Conservation (phyloP, 2,113 vertebrate species). For the Ictidomys tridecemlineatus region DNA sequence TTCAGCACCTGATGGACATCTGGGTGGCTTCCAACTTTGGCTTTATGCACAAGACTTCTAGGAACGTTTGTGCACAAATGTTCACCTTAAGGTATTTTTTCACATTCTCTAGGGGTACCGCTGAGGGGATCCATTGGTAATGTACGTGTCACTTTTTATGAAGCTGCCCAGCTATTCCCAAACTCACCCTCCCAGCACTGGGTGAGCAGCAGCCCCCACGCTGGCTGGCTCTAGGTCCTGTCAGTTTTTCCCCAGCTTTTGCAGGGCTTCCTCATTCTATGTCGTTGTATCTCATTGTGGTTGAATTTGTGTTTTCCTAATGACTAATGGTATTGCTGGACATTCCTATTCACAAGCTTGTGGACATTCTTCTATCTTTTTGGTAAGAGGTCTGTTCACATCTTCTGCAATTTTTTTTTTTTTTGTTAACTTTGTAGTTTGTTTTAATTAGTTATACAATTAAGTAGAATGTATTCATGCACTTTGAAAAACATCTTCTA, state of each 20-base stretch:
- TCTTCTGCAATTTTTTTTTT: background rate
- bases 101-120: background rate
- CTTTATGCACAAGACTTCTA: fast-evolving
- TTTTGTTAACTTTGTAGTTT: background rate
- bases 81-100: background rate
- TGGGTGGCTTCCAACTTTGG: background rate
- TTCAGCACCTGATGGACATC: no score
- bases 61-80: fast-evolving
- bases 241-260: background rate
- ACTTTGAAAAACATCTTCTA: no score
- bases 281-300: fast-evolving
- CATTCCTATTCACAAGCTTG: background rate
- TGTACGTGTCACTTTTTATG: background rate
- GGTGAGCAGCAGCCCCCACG: fast-evolving
- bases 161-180: fast-evolving
- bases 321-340: background rate
- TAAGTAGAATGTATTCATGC: no score
- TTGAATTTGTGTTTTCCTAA: background rate
- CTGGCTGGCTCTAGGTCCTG: fast-evolving
- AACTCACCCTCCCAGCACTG: fast-evolving
- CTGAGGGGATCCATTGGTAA: fast-evolving
- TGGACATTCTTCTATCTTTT: background rate
- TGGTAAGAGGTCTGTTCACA: background rate
- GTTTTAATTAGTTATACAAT: no score
- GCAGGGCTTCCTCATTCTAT: fast-evolving